These are phyloP conservation scores for Lamellibrachia columna DNA, from an alignment of 2,888 invertebrate genomes.

Conservation along the genomic window DNA sequence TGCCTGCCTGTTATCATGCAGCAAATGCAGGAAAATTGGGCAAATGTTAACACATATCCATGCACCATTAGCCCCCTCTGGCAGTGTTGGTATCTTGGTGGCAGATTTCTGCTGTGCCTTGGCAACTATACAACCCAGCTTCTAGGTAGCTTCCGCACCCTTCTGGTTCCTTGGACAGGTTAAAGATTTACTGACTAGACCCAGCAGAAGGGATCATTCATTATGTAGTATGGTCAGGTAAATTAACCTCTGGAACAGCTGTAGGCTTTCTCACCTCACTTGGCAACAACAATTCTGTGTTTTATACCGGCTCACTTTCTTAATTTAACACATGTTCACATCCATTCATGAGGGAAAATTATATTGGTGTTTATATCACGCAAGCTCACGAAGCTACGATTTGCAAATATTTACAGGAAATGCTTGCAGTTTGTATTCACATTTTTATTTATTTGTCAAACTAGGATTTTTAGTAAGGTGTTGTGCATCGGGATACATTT, in stretches of 20 bases:
- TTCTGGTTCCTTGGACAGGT: not conserved
- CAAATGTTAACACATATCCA: not conserved
- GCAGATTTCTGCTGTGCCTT: not conserved
- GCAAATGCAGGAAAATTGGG: not conserved
- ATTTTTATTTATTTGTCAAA: not conserved
- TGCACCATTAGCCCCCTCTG: not conserved
- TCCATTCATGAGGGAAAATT: not conserved
- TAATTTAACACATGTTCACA: not conserved
- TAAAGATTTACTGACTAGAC: not conserved
- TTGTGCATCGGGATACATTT: too few relatives aligned
- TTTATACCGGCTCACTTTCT: not conserved
- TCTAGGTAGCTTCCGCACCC: not conserved
- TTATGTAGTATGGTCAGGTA: conserved; percentile 4
- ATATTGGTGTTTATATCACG: not conserved
- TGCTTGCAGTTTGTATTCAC: not conserved
- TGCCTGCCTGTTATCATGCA: not conserved
- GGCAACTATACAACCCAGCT: not conserved
- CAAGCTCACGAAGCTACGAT: not conserved
- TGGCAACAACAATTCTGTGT: conserved; percentile 6
- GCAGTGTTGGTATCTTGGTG: not conserved
- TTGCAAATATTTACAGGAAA: not conserved
- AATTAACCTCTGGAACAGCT: conserved; percentile 7
- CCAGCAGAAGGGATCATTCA: not conserved
- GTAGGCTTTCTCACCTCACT: not conserved
- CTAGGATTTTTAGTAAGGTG: not conserved